Evolutionary conservation across 1,140 invertebrate species (phyloP).

Genomic region (Nasonia vitripennis): DNA sequence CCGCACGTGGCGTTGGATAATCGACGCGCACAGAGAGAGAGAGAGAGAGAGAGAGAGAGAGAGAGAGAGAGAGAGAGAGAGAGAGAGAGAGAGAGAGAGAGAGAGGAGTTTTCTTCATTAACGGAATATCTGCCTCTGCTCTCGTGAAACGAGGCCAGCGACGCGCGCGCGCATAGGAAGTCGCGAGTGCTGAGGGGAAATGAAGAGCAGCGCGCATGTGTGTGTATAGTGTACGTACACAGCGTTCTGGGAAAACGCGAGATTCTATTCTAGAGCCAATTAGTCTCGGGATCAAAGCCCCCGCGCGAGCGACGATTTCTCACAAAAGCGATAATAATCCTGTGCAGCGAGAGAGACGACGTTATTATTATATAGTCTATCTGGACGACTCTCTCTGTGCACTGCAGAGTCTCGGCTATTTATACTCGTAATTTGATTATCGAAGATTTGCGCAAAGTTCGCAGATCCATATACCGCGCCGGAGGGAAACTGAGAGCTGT

Average conservation of each 20-base stretch:
- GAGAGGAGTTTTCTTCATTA: not conserved
- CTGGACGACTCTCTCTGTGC: not conserved
- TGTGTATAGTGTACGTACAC: too few relatives aligned
- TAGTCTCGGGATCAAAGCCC: slow-evolving; percentile 43
- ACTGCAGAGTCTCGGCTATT: too few relatives aligned
- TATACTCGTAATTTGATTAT: too few relatives aligned
- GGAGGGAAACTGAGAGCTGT: too few relatives aligned
- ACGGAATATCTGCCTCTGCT: not conserved
- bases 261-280: slow-evolving; percentile 39
- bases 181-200: too few relatives aligned
- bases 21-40: not conserved
- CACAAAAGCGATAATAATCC: slow-evolving; percentile 9
- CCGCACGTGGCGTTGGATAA: not conserved
- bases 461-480: too few relatives aligned
- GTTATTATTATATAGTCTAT: too few relatives aligned
- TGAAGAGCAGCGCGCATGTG: too few relatives aligned
- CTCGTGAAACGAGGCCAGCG: not conserved
- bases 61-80: too few relatives aligned
- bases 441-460: not conserved
- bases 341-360: too few relatives aligned
- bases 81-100: too few relatives aligned
- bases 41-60: too few relatives aligned
- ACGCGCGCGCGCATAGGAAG: not conserved
- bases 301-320: slow-evolving; percentile 3
- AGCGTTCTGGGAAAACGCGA: not conserved